These are phyloP conservation scores for Vidua macroura DNA, from an alignment of 2,113 vertebrate species.

Conservation along the genomic window DNA sequence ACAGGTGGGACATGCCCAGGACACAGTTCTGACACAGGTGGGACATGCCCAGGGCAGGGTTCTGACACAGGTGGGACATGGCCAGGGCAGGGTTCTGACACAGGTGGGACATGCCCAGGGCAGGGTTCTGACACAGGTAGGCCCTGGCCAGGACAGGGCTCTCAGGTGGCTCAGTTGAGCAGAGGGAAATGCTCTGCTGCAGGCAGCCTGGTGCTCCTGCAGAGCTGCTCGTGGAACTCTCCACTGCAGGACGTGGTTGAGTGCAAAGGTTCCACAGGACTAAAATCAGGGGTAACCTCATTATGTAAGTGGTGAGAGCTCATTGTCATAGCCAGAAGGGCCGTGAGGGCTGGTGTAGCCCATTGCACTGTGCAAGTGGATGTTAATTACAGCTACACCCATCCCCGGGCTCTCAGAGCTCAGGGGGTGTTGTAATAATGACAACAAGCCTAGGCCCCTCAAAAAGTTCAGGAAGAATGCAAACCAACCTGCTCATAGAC, in stretches of 20 bases:
- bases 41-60: neutral
- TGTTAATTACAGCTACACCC: neutral
- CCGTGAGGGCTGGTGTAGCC: neutral
- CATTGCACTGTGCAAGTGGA: neutral
- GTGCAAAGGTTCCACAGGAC: neutral
- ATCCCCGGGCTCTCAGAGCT: rapidly evolving
- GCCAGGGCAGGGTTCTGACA: neutral
- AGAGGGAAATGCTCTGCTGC: too few species aligned
- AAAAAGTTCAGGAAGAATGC: neutral
- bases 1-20: too few species aligned
- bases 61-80: constrained; percentile 38
- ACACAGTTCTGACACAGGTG: too few species aligned
- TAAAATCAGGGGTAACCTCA: neutral
- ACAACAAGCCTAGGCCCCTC: neutral
- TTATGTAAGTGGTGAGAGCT: neutral
- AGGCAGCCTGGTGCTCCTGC: neutral
- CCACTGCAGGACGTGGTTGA: neutral
- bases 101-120: neutral
- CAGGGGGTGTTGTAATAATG: neutral
- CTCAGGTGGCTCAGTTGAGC: rapidly evolving
- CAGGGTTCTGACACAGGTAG: constrained; percentile 23
- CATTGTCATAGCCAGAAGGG: rapidly evolving
- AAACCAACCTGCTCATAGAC: neutral
- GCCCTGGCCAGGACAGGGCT: neutral
- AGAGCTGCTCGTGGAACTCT: rapidly evolving